A percentile compares a stretch with the other conserved stretches of the same genome.
phyloP scores from a whole-genome alignment of 1,140 invertebrate species.

The Lamellibrachia luymesi region DNA sequence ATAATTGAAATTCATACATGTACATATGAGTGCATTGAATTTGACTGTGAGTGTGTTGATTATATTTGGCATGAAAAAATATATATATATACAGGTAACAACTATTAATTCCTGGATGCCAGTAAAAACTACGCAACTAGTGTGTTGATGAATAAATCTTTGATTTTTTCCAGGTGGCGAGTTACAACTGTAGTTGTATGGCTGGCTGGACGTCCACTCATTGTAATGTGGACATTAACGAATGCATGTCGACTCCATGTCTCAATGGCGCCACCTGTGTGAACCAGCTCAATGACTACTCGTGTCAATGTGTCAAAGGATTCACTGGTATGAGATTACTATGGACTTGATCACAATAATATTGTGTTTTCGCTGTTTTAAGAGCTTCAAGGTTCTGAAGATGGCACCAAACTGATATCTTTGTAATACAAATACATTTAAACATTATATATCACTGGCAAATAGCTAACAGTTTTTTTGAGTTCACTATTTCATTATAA shows the following conservation, averaged over 20 bases:
- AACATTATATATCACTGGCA: too few species aligned
- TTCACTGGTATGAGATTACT: constrained; percentile 18
- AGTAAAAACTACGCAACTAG: too few species aligned
- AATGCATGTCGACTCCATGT: constrained; percentile 59
- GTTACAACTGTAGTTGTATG: constrained; percentile 29
- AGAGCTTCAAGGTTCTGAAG: not conserved
- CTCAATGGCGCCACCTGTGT: constrained; percentile 81
- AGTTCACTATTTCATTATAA: too few species aligned
- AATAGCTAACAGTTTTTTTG: too few species aligned
- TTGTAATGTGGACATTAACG: constrained; percentile 77
- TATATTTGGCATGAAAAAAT: too few species aligned
- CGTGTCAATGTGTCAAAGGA: constrained; percentile 29
- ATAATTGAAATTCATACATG: too few species aligned
- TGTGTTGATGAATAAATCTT: not conserved
- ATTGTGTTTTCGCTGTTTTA: not conserved
- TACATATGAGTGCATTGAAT: too few species aligned
- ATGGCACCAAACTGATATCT: too few species aligned
- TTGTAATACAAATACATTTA: too few species aligned
- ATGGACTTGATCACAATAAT: not conserved
- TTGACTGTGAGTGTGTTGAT: too few species aligned
- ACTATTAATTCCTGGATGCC: too few species aligned
- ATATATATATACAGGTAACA: too few species aligned
- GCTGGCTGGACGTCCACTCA: constrained; percentile 76
- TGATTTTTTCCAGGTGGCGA: not conserved
- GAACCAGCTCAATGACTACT: constrained; percentile 52